These are phyloP conservation scores for Myrmecobius fasciatus DNA, from an alignment of 2,113 vertebrate genomes.

Conservation along the genomic window DNA sequence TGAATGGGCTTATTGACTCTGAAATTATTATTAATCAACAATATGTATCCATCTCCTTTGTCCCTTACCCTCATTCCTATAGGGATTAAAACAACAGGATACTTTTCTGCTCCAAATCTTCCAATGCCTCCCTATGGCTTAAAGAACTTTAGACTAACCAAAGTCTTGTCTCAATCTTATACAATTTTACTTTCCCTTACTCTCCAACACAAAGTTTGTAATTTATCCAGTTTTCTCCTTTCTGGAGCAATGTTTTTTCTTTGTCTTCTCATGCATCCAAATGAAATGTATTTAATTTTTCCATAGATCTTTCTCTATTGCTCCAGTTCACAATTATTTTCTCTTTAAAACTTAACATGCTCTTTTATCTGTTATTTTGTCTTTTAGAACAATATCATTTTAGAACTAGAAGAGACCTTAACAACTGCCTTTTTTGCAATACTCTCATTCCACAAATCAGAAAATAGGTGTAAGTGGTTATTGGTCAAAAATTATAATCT, in stretches of 20 bases:
- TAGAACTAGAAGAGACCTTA: neutral
- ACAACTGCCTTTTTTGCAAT: neutral
- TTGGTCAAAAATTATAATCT: neutral
- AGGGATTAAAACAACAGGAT: neutral
- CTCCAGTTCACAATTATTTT: neutral
- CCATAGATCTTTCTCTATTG: neutral
- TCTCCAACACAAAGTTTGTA: neutral
- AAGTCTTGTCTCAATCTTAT: neutral
- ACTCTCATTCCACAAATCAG: neutral
- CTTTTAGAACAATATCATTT: conserved; percentile 18
- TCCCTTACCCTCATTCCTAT: neutral
- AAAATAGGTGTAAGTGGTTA: neutral
- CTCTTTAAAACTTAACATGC: neutral
- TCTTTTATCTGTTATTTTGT: conserved; percentile 16
- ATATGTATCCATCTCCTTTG: neutral
- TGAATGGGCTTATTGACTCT: neutral
- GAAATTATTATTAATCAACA: neutral
- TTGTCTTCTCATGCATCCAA: neutral
- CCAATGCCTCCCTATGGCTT: neutral
- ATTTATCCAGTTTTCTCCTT: neutral
- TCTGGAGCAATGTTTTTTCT: neutral
- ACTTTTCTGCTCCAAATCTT: neutral
- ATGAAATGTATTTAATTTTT: neutral
- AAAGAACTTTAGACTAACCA: neutral
- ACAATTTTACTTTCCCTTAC: neutral